phyloP scores from a whole-genome alignment of 2,888 invertebrate genomes.

The Harpalus rubripes region DNA sequence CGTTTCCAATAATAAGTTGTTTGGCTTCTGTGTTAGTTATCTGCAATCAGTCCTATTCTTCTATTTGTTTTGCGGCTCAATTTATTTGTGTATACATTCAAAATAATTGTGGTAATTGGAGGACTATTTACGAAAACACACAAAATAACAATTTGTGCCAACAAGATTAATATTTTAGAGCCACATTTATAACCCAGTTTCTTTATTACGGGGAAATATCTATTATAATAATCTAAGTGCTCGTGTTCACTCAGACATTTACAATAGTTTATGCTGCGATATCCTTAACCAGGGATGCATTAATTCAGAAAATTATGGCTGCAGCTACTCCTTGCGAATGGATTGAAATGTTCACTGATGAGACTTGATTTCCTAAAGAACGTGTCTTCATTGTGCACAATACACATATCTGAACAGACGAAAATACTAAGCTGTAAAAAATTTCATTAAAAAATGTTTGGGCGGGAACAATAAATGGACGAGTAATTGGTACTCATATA shows the following conservation, averaged over 20 bases:
- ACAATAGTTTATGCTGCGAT: not conserved
- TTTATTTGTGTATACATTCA: slow-evolving; percentile 16
- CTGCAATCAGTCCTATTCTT: slow-evolving; percentile 27
- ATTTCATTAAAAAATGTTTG: too few relatives aligned
- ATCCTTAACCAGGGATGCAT: not conserved
- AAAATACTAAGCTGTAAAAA: too few relatives aligned
- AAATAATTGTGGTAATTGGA: slow-evolving; percentile 36
- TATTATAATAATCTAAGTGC: not conserved
- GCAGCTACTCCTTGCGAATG: too few relatives aligned
- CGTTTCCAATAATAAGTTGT: slow-evolving; percentile 2
- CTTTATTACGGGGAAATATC: not conserved
- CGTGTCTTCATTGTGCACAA: too few relatives aligned
- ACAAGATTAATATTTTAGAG: slow-evolving; percentile 9
- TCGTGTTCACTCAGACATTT: too few relatives aligned
- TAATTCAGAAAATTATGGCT: not conserved
- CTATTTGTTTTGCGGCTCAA: slow-evolving; percentile 24
- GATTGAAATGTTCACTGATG: too few relatives aligned
- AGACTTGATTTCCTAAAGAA: too few relatives aligned
- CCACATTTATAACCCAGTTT: not conserved
- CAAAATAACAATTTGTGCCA: slow-evolving; percentile 11
- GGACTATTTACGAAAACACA: slow-evolving; percentile 16
- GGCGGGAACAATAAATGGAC: too few relatives aligned
- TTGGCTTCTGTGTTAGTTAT: slow-evolving; percentile 22
- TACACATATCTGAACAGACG: too few relatives aligned
- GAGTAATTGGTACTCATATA: too few relatives aligned